Evolutionary conservation across 2,888 invertebrate species (phyloP).

Genomic region (Cerceris rybyensis): DNA sequence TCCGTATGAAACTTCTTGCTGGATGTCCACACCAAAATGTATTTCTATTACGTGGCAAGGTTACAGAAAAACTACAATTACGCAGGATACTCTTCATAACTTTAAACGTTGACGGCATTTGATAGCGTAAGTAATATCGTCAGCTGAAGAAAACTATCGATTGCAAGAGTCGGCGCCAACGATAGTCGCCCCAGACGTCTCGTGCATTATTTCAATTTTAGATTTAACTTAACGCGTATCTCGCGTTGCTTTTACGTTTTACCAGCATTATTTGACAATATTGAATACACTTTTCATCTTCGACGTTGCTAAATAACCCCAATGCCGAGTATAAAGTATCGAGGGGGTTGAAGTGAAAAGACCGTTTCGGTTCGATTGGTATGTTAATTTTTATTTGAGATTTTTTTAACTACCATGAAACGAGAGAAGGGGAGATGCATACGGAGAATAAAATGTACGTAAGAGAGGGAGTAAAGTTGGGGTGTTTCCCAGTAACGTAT

Average conservation of each 20-base stretch:
- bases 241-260: not conserved
- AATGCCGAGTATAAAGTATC: not conserved
- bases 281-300: not conserved
- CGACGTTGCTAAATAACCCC: not conserved
- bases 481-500: conserved; percentile 54
- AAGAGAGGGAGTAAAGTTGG: conserved; percentile 44
- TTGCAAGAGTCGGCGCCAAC: conserved; percentile 10
- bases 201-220: conserved; percentile 7
- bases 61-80: too few species aligned
- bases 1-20: too few species aligned
- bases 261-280: not conserved
- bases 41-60: not conserved
- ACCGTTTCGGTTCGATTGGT: conserved; percentile 16
- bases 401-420: conserved; percentile 24
- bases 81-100: too few species aligned
- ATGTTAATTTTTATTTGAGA: conserved; percentile 41
- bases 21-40: not conserved
- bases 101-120: not conserved
- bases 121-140: conserved; percentile 1
- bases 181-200: not conserved
- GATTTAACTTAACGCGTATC: not conserved
- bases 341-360: conserved; percentile 15
- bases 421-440: conserved; percentile 12
- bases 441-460: conserved; percentile 26
- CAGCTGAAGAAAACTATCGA: conserved; percentile 7